Evolutionary conservation across 2,888 invertebrate genomes (phyloP), one percentile per base, ranked within the genome.

Genomic region (Drosophila nigritarsus): DNA sequence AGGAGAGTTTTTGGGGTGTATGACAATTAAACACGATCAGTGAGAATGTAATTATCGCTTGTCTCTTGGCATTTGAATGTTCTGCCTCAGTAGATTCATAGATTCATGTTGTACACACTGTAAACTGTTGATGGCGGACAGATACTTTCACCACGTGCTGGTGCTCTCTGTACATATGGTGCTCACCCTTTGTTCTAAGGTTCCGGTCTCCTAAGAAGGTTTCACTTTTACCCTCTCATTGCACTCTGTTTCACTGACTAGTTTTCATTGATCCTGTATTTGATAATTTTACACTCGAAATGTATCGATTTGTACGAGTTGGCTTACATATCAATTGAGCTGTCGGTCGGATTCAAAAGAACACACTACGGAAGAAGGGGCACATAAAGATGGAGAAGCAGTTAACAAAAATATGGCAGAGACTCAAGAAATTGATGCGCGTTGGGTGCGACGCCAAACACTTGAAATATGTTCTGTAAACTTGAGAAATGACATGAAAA

Each of bases 381-480:
- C 24, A 54, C 15, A 50, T 9, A 9, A 24, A n/a, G 36, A 11
- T 15, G 8, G 18, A 48, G 20, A 32, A 20, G 40, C 20, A 40
- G 27, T 18, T 40, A 66, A 42, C 15, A 38, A 64, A 54, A 55
- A 59, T 62, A 60, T 70, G 75, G 62, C 67, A 48, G 48, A 60
- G 70, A 68, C 63, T 68, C 65, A 72, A 73, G 74, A 80, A 84
- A 84, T 84, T 86, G 86, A 88, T 88, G 84, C 88, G 74, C 89
- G 78, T 83, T 78, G 81, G 75, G 87, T 83, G 87, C 78, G 75
- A 87, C 85, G 89, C 81, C 89, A 83, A 85, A 87, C 84, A 88
- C 89, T 88, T 76, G 83, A 88, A 83, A 83, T 88, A 85, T 88
- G 88, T 85, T 83, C 87, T 88, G 84, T 81, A 81, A 88, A 85